phyloP scores from a whole-genome alignment of 2,113 vertebrate species.

The Ibidorhyncha struthersii region DNA sequence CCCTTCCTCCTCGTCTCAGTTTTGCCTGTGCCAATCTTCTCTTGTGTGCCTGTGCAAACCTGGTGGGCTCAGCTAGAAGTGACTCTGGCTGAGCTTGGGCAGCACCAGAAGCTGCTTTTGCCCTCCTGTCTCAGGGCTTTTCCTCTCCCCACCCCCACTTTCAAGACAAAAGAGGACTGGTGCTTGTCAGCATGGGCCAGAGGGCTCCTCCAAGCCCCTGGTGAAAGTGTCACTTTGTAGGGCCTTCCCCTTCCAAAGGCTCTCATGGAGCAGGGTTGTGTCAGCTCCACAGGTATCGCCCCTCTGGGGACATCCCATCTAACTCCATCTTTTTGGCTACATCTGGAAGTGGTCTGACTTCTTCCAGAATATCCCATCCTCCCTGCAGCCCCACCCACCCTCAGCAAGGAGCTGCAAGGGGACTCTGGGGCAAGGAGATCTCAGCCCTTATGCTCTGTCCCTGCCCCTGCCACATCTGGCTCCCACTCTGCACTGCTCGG shows the following conservation, averaged over 20 bases:
- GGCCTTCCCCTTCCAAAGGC: background rate
- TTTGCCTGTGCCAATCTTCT: background rate
- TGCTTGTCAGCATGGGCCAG: background rate
- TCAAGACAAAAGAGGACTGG: background rate
- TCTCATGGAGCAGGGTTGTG: background rate
- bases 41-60: background rate
- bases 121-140: background rate
- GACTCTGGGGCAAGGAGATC: background rate
- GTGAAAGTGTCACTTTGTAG: background rate
- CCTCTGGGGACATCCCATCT: background rate
- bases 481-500: background rate
- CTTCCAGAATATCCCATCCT: background rate
- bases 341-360: background rate
- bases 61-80: background rate
- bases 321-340: background rate
- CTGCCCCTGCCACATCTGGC: background rate
- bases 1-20: background rate
- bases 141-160: background rate
- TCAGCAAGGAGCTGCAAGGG: background rate
- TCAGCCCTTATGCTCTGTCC: background rate
- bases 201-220: rapidly evolving
- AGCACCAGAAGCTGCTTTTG: background rate
- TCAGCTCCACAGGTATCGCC: background rate
- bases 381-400: background rate
- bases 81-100: background rate